Evolutionary conservation across 2,797 vertebrate genomes (phyloP), one percentile per base, ranked within the genome.

Genomic region (Euphonia xanthogaster): DNA sequence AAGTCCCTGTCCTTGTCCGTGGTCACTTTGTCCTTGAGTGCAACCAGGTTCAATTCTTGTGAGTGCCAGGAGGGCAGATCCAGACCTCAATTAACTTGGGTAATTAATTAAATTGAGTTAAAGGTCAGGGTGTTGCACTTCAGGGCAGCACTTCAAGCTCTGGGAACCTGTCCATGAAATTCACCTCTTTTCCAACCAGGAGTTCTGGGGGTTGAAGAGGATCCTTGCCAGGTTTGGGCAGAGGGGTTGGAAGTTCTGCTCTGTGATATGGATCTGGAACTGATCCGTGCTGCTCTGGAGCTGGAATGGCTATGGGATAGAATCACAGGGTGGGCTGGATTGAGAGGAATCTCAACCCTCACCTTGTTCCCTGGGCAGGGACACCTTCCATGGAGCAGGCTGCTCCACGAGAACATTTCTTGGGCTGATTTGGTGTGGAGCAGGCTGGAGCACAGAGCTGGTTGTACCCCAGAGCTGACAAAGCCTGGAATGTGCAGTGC

Each of bases 401-500:
- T 31, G 61, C 54, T 40, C 61, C 61, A 8, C 1, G 3, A 8
- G 27, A 20, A 7, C 33, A 1, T 31, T 27, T 10, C 42, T 0
- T 2, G 35, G 61, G 23, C 3, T 21, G n/a, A 0, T 27, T 13
- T 13, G 60, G 8, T 1, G 5, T 40, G 68, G 14, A 6, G 2
- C 25, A 12, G 50, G 23, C 67, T 24, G 67, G 55, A 39, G 14
- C 18, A 4, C 44, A 10, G 44, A 6, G 53, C 28, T 60, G 87
- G 61, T 45, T 31, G 39, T 4, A 6, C 11, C 54, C 54, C 11
- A 2, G 5, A 0, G 2, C 0, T 6, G 50, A 4, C 53, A 66
- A 21, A 66, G 39, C 74, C 37, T 1, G 5, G 71, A 12, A 31
- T 0, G 0, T 6, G 72, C 2, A 0, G 53, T 4, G 19, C 28